Conservation (phyloP, 1,140 invertebrate species). For the Brachionus angularis region DNA sequence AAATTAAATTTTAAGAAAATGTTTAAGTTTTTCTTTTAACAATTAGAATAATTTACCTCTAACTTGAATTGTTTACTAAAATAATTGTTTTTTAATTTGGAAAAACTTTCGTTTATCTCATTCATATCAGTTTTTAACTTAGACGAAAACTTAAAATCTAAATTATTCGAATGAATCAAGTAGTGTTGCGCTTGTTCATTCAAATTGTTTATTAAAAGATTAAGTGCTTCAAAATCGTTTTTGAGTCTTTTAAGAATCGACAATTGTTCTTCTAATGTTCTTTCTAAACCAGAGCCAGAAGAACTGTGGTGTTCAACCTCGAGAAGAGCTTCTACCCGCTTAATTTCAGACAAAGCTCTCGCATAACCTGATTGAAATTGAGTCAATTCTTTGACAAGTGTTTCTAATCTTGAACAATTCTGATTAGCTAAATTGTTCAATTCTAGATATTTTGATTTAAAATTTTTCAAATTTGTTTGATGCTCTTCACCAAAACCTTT, state of each 20-base stretch:
- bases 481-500: too few relatives aligned
- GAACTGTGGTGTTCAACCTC: slow-evolving; percentile 1
- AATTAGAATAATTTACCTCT: slow-evolving; percentile 1
- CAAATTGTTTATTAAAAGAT: not conserved
- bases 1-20: not conserved
- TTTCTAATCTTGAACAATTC: too few relatives aligned
- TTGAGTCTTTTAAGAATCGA: not conserved
- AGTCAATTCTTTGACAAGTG: too few relatives aligned
- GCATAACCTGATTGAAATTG: slow-evolving; percentile 1
- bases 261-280: slow-evolving; percentile 26
- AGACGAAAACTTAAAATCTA: not conserved
- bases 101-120: slow-evolving; percentile 28
- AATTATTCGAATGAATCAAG: slow-evolving; percentile 6
- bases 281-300: slow-evolving; percentile 1
- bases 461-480: too few relatives aligned
- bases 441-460: too few relatives aligned
- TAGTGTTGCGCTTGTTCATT: slow-evolving; percentile 30
- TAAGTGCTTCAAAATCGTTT: slow-evolving; percentile 21
- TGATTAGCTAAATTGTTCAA: too few relatives aligned
- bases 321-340: not conserved
- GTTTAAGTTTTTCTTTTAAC: not conserved
- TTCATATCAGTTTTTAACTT: slow-evolving; percentile 23
- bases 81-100: slow-evolving; percentile 11
- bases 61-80: slow-evolving; percentile 20
- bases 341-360: not conserved